Conservation (phyloP, 2,797 vertebrate species). For the Loris lydekkerianus region DNA sequence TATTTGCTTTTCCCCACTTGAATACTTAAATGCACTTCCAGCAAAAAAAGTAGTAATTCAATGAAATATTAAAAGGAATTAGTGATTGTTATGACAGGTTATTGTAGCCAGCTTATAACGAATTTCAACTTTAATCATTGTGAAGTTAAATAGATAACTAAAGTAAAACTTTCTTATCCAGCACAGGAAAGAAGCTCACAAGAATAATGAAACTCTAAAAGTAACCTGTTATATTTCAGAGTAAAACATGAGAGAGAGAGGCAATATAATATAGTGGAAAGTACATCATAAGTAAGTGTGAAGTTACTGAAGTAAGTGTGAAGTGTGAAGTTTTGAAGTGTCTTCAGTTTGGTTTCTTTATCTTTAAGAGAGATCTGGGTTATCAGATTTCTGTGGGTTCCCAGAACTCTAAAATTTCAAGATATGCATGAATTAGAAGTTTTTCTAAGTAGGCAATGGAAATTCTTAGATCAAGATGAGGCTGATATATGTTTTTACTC, state of each 20-base stretch:
- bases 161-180: not conserved
- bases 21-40: slow-evolving; percentile 16
- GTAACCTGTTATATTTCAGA: slow-evolving; percentile 23
- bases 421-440: not conserved
- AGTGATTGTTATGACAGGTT: slow-evolving; percentile 18
- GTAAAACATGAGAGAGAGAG: not conserved
- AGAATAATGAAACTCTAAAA: slow-evolving; percentile 3
- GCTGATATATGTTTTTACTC: not conserved
- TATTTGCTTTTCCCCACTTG: slow-evolving; percentile 31
- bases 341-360: not conserved
- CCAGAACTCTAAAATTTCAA: slow-evolving; percentile 22
- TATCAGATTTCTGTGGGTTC: not conserved
- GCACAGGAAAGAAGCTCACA: slow-evolving; percentile 2
- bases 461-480: not conserved
- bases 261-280: not conserved
- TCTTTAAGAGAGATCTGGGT: not conserved
- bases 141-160: slow-evolving; percentile 40
- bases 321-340: not conserved
- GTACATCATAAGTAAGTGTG: not conserved
- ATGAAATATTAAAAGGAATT: slow-evolving; percentile 35
- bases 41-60: slow-evolving; percentile 36
- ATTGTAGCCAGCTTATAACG: not conserved
- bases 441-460: slow-evolving; percentile 33
- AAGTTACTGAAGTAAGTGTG: not conserved
- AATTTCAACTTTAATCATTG: slow-evolving; percentile 50